Base-by-base conservation (phyloP, 1,140 invertebrate genomes). In the Brachionus manjavacas region DNA sequence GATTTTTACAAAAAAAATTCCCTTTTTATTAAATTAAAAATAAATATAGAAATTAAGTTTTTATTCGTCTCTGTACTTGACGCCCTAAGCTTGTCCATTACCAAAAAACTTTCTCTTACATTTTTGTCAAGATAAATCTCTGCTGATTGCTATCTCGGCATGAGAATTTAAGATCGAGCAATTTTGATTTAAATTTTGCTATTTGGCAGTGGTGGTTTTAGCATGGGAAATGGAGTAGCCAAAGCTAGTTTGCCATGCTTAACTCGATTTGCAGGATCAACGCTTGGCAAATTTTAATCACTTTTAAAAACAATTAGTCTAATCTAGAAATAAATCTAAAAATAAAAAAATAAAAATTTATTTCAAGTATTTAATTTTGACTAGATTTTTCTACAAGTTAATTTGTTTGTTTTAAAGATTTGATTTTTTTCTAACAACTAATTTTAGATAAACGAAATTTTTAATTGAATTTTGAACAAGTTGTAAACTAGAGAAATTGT, bases 401-500 rank as follows among this genome's bases (percentile, higher is more conserved):
- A 35, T 39, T 70, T 70, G 25, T 35, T 70, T 70, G 35, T 70
- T 70, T 35, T 70, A 35, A 70, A 70, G 25, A 70, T 70, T 70
- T 70, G 14, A 35, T 35, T 70, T 70, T 20, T 60, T 16, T 60
- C 20, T 25, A 60, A 60, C 52, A 60, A 60, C 52, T 35, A 35
- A 70, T 70, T 70, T 70, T n/a, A 70, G 66, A 35, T 31, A 70
- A 70, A 31, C 35, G 16, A 31, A 70, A 70, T 70, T 70, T 70
- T 70, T 28, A 31, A 70, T 31, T 70, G 11, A 35, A 35, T 31
- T 35, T 70, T 70, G 66, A 60, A 60, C 52, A 60, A 60, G 52
- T 60, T 60, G 52, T 20, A 60, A 20, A 60, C 52, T 35, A 23
- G 14, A 12, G 8, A 14, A 23, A 31, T 25, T 70, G 14, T 70